Conservation (phyloP, 2,888 invertebrate species). For the Adelphocoris suturalis region DNA sequence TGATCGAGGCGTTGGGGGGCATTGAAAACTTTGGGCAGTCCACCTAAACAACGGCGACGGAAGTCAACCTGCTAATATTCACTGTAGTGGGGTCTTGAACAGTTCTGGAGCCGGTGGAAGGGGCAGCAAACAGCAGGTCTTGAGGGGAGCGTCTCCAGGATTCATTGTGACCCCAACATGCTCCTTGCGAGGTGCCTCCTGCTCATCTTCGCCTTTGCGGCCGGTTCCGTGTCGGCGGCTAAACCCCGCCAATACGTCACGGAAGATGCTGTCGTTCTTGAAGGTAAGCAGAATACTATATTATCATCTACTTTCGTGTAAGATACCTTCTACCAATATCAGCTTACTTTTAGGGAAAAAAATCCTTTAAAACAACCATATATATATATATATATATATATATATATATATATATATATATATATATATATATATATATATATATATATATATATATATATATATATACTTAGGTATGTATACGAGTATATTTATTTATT, state of each 20-base stretch:
- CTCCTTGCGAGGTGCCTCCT: slow-evolving; percentile 42
- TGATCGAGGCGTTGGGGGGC: slow-evolving; percentile 3
- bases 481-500: no score
- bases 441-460: no score
- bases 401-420: no score
- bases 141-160: not conserved
- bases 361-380: no score
- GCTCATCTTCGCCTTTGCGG: slow-evolving; percentile 51
- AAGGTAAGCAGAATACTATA: slow-evolving; percentile 67
- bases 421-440: no score
- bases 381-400: no score
- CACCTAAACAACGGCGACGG: slow-evolving; percentile 33
- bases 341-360: no score
- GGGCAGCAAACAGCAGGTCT: slow-evolving; percentile 25
- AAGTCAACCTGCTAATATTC: slow-evolving; percentile 48
- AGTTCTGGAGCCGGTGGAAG: slow-evolving; percentile 4
- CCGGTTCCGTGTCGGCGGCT: slow-evolving; percentile 54
- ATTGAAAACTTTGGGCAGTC: slow-evolving; percentile 18
- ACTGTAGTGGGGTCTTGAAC: not conserved
- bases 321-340: no score
- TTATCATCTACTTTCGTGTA: not conserved
- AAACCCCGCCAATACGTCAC: slow-evolving; percentile 72
- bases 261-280: slow-evolving; percentile 72
- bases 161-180: slow-evolving; percentile 56
- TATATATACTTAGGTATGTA: no score